These are phyloP conservation scores for Nephila pilipes DNA, from an alignment of 1,140 invertebrate species.

Conservation along the genomic window DNA sequence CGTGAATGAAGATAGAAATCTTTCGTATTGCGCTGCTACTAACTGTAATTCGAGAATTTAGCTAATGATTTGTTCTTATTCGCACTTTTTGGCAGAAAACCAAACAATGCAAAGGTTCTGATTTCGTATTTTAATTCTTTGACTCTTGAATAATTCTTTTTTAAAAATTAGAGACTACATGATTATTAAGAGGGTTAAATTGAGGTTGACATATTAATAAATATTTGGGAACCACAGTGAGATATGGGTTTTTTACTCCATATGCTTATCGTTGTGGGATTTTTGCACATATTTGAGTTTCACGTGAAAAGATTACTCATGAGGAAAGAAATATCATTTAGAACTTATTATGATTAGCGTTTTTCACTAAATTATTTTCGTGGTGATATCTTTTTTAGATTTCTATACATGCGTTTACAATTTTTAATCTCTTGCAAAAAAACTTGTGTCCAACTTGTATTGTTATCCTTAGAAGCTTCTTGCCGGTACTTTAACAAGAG, in stretches of 20 bases:
- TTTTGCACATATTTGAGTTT: background rate
- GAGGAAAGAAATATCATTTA: background rate
- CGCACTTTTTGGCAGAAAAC: too few species aligned
- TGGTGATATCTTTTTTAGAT: slow-evolving; percentile 48
- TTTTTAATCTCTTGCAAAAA: slow-evolving; percentile 62
- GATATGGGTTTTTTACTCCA: background rate
- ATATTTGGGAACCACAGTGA: background rate
- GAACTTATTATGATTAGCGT: slow-evolving; percentile 41
- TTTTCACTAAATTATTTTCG: slow-evolving; percentile 53
- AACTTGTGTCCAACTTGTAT: slow-evolving; percentile 36
- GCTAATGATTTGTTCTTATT: too few species aligned
- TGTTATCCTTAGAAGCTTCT: slow-evolving; percentile 11
- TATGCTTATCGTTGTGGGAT: background rate
- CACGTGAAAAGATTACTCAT: background rate
- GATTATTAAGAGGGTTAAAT: too few species aligned
- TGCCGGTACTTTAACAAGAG: background rate
- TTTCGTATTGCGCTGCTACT: too few species aligned
- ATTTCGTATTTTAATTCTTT: too few species aligned
- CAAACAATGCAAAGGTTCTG: too few species aligned
- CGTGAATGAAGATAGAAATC: too few species aligned
- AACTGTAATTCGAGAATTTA: too few species aligned
- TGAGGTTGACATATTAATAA: background rate
- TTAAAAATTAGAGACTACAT: too few species aligned
- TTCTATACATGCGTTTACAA: slow-evolving; percentile 62
- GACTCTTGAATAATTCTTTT: too few species aligned